phyloP scores from a whole-genome alignment of 2,113 vertebrate species.

The Calyptomena viridis region DNA sequence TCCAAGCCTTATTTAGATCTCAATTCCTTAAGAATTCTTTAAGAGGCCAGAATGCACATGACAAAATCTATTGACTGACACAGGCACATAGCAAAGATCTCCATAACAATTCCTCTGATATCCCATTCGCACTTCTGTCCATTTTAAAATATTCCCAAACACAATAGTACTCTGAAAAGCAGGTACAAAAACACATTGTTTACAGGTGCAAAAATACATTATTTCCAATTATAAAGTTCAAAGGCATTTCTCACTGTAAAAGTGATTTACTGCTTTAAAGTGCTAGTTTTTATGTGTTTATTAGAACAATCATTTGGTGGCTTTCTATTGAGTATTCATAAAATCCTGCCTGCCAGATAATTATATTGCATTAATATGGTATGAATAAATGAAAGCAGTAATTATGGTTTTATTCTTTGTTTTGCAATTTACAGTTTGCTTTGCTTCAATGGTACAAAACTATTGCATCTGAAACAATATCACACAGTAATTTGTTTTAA shows the following conservation, averaged over 20 bases:
- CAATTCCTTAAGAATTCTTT: background rate
- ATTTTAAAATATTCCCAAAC: background rate
- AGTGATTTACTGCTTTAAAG: slow-evolving; percentile 29
- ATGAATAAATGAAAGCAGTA: slow-evolving; percentile 73
- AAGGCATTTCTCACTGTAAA: slow-evolving; percentile 14
- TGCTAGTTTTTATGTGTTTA: slow-evolving; percentile 30
- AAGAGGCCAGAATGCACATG: background rate
- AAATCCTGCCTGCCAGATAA: slow-evolving; percentile 68
- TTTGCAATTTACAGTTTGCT: slow-evolving; percentile 72
- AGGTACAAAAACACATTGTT: background rate
- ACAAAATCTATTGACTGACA: background rate
- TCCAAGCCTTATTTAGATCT: background rate
- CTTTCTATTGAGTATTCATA: slow-evolving; percentile 69
- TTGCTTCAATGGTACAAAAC: slow-evolving; percentile 65
- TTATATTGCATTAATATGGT: slow-evolving; percentile 75
- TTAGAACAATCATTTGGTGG: slow-evolving; percentile 26
- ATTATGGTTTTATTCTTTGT: slow-evolving; percentile 70
- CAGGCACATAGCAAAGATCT: background rate
- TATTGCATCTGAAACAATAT: slow-evolving; percentile 49
- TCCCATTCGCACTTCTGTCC: background rate
- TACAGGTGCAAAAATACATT: background rate
- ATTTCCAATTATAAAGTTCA: background rate
- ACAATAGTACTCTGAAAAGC: background rate
- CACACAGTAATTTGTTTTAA: slow-evolving; percentile 36
- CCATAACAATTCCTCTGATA: background rate